Percentiles rank a stretch among this genome's conserved stretches.
phyloP scores from a whole-genome alignment of 2,888 invertebrate genomes.

The Tubulanus polymorphus region DNA sequence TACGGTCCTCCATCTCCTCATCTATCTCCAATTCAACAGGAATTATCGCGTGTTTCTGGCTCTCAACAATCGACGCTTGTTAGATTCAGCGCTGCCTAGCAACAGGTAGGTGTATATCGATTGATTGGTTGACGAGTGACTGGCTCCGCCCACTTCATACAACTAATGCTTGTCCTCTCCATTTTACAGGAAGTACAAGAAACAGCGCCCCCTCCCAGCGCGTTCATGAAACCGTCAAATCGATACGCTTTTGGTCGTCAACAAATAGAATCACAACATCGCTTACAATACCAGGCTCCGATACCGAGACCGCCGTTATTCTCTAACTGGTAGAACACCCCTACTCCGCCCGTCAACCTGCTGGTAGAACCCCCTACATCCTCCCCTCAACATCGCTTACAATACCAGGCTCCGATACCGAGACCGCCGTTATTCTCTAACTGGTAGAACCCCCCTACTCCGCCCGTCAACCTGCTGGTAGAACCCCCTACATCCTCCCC shows the following conservation, averaged over 20 bases:
- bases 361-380: too few species aligned
- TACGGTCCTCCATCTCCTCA: constrained; percentile 39
- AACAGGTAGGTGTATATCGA: constrained; percentile 1
- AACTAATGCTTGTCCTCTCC: neutral
- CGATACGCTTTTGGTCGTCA: constrained; percentile 39
- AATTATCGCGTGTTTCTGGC: constrained; percentile 28
- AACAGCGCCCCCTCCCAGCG: constrained; percentile 36
- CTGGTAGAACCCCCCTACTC: constrained; percentile 36
- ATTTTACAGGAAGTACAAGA: constrained; percentile 18
- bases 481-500: too few species aligned
- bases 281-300: constrained; percentile 42
- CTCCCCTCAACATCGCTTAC: too few species aligned
- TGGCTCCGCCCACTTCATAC: too few species aligned
- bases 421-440: constrained; percentile 42
- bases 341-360: too few species aligned
- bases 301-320: constrained; percentile 48
- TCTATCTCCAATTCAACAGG: constrained; percentile 43
- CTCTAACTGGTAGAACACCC: constrained; percentile 38
- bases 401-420: constrained; percentile 49
- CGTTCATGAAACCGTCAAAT: constrained; percentile 44
- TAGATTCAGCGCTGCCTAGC: constrained; percentile 1
- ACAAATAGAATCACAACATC: constrained; percentile 46
- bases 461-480: too few species aligned
- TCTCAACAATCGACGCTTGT: constrained; percentile 13
- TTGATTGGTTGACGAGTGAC: too few species aligned